Evolutionary conservation across 92 coral and sea anemone genomes (phyloP).

Genomic region (Phenganax marumi): DNA sequence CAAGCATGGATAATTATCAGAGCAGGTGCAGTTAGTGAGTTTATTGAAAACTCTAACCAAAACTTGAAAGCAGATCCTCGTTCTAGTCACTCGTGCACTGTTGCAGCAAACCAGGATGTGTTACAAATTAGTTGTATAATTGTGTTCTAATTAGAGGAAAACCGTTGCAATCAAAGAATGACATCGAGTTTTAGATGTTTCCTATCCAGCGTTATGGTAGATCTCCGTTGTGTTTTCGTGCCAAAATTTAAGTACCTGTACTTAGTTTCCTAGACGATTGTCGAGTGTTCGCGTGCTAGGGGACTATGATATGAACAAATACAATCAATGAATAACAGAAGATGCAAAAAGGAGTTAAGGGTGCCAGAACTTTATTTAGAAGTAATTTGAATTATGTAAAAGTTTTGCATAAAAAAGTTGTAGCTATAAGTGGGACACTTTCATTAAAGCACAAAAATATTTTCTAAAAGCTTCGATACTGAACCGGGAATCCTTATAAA

Average conservation of each 20-base stretch:
- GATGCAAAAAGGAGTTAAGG: no score
- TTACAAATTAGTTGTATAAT: not conserved
- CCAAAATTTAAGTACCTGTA: not conserved
- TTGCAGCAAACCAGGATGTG: not conserved
- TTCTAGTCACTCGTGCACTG: not conserved
- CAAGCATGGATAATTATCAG: not conserved
- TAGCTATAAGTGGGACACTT: no score
- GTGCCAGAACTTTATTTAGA: no score
- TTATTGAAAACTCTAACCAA: no score
- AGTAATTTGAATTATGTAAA: no score
- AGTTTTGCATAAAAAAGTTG: no score
- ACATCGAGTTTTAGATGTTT: not conserved
- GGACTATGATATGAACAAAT: not conserved
- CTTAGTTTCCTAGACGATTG: constrained; percentile 1
- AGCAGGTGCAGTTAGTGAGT: not conserved
- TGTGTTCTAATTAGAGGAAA: not conserved
- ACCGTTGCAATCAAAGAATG: not conserved
- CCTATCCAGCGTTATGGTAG: not conserved
- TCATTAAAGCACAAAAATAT: no score
- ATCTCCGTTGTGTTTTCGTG: not conserved
- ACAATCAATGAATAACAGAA: no score
- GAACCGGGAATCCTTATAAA: no score
- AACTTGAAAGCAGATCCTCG: no score
- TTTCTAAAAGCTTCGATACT: no score
- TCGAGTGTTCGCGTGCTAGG: constrained; percentile 20